Conservation (phyloP, 2,888 invertebrate genomes). For the Protodeltote pygarga region DNA sequence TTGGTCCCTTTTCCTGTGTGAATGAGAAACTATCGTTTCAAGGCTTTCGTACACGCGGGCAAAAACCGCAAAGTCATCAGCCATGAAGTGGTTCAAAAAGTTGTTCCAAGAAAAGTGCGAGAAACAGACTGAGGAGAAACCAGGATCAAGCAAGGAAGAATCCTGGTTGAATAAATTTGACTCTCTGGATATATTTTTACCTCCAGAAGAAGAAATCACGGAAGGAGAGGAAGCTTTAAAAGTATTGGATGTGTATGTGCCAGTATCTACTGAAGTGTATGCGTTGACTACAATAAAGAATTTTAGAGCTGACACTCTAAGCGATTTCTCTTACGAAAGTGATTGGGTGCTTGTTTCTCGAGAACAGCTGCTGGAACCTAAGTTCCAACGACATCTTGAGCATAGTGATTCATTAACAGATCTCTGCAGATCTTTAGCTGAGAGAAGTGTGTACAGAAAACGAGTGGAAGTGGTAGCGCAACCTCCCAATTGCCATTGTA, state of each 20-base stretch:
- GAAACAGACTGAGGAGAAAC: slow-evolving; percentile 68
- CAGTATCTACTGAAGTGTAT: slow-evolving; percentile 61
- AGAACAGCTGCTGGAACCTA: slow-evolving; percentile 70
- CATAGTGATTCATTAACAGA: slow-evolving; percentile 63
- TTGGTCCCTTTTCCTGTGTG: slow-evolving; percentile 60
- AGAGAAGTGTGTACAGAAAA: slow-evolving; percentile 54
- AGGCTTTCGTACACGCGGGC: slow-evolving; percentile 88
- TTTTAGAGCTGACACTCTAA: slow-evolving; percentile 68
- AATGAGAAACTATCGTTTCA: slow-evolving; percentile 88
- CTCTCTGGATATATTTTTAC: slow-evolving; percentile 45
- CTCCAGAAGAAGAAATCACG: slow-evolving; percentile 30
- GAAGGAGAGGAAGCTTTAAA: slow-evolving; percentile 50
- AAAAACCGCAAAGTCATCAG: slow-evolving; percentile 87
- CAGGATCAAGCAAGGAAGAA: slow-evolving; percentile 45
- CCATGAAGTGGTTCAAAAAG: slow-evolving; percentile 89
- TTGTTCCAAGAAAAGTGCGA: slow-evolving; percentile 86
- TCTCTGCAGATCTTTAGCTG: slow-evolving; percentile 65
- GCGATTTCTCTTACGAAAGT: slow-evolving; percentile 73
- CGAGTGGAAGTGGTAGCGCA: slow-evolving; percentile 61
- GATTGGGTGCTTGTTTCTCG: slow-evolving; percentile 76
- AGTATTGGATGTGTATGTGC: slow-evolving; percentile 40
- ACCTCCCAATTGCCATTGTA: slow-evolving; percentile 75
- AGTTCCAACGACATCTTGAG: slow-evolving; percentile 66
- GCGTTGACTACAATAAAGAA: slow-evolving; percentile 77
- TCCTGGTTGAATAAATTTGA: slow-evolving; percentile 54